Evolutionary conservation across 2,888 invertebrate species (phyloP).

Genomic region (Lapara coniferarum): DNA sequence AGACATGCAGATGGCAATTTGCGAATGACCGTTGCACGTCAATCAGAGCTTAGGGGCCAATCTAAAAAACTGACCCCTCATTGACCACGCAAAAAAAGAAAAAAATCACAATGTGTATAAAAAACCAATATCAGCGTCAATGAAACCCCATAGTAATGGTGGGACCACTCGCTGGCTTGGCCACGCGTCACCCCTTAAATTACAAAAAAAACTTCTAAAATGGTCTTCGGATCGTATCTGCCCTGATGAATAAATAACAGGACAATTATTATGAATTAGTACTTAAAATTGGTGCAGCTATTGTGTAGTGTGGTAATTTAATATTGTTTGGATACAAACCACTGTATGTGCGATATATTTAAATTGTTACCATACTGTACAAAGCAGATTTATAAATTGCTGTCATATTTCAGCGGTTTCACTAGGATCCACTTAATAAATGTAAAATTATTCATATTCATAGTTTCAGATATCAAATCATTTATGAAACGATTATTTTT

Average conservation of each 20-base stretch:
- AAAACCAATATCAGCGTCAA: conserved; percentile 63
- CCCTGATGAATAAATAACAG: background rate
- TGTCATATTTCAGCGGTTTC: too few relatives aligned
- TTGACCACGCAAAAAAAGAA: conserved; percentile 72
- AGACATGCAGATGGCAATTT: conserved; percentile 63
- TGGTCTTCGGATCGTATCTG: background rate
- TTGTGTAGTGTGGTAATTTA: too few relatives aligned
- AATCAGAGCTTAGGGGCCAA: conserved; percentile 61
- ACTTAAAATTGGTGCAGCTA: too few relatives aligned
- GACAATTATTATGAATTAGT: background rate
- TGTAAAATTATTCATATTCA: too few relatives aligned
- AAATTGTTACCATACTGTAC: too few relatives aligned
- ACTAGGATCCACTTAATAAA: too few relatives aligned
- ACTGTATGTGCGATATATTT: too few relatives aligned
- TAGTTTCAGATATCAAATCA: too few relatives aligned
- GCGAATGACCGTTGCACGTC: conserved; percentile 79
- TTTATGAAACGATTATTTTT: too few relatives aligned
- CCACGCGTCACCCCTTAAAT: conserved; percentile 62
- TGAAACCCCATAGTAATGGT: conserved; percentile 68
- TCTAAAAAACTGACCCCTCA: conserved; percentile 79
- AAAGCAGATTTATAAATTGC: too few relatives aligned
- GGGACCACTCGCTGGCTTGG: conserved; percentile 57
- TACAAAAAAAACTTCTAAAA: conserved; percentile 47
- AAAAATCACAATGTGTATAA: conserved; percentile 61
- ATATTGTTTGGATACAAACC: too few relatives aligned